Evolutionary conservation across 1,140 invertebrate genomes (phyloP).

Genomic region (Heterodera schachtii): DNA sequence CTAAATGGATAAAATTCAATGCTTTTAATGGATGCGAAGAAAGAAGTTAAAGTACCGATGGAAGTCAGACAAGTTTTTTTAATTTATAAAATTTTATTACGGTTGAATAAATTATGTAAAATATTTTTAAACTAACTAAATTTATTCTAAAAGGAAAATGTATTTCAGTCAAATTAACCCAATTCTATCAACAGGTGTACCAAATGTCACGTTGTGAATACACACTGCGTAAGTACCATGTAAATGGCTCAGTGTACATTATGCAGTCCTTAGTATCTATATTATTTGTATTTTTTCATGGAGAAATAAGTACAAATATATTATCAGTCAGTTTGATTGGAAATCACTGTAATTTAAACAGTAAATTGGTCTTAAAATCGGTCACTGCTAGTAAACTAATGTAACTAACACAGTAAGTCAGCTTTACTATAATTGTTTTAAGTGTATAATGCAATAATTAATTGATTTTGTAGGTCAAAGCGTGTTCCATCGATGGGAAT

Average conservation of each 20-base stretch:
- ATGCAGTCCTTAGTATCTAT: slow-evolving; percentile 57
- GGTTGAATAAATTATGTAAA: too few species aligned
- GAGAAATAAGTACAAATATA: too few species aligned
- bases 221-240: slow-evolving; percentile 61
- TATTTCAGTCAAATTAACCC: slow-evolving; percentile 64
- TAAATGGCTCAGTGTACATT: slow-evolving; percentile 64
- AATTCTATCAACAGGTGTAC: slow-evolving; percentile 64
- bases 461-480: slow-evolving; percentile 35
- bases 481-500: slow-evolving; percentile 65
- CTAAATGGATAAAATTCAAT: slow-evolving; percentile 65
- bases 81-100: not conserved
- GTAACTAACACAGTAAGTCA: too few species aligned
- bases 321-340: too few species aligned
- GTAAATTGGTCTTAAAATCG: too few species aligned
- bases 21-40: slow-evolving; percentile 66
- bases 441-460: too few species aligned
- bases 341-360: too few species aligned
- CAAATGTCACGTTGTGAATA: slow-evolving; percentile 63
- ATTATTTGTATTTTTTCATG: too few species aligned
- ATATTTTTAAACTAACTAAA: not conserved
- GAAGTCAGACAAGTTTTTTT: slow-evolving; percentile 63
- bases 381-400: too few species aligned
- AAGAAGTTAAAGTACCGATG: slow-evolving; percentile 58
- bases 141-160: not conserved
- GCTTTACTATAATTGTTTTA: too few species aligned